Base-by-base conservation (phyloP, 2,113 vertebrate genomes). In the Origma solitaria region DNA sequence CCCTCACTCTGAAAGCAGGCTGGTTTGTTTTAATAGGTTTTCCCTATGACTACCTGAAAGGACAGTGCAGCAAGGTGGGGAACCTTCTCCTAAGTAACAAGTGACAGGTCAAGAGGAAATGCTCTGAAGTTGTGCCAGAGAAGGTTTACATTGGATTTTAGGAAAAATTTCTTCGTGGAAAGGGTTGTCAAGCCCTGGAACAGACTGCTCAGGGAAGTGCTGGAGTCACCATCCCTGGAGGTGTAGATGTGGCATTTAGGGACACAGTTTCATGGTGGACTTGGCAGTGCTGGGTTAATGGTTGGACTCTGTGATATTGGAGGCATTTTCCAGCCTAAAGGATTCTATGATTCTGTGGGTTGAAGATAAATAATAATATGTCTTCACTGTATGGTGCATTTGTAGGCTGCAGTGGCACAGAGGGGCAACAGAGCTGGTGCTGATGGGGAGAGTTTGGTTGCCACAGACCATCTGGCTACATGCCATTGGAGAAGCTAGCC, bases 341-440 rank as follows among this genome's bases (percentile, higher is more conserved):
- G 15, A 61, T 53, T 81, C 27, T 27, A 15, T 50, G 12, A 33
- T 30, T 82, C 78, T 13, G 14, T 68, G 30, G 10, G 2, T 47
- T 58, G 35, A 77, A 64, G 44, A 27, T 27, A 25, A 76, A 22
- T 71, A 24, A 24, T 37, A 28, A 3, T 13, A 17, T 2, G 10
- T 73, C 15, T 81, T 61, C 19, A 35, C 3, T 23, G 30, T 11
- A 17, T 0, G 2, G 11, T 1, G 1, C 38, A 6, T 49, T 68
- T 78, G 21, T 56, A 73, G 73, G 30, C 45, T 49, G n/a, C 60
- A 57, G 40, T 17, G 30, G 31, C 0, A 0, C 5, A 35, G 50
- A 35, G 24, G 15, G 15, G 3, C 22, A 8, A 10, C 16, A 87
- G 57, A 62, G 19, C 31, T 53, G 60, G 31, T 53, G 65, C n/a